Percentiles rank a stretch among this genome's conserved stretches.
These are phyloP conservation scores for Scomber japonicus DNA, from an alignment of 2,113 vertebrate genomes.

Conservation along the genomic window DNA sequence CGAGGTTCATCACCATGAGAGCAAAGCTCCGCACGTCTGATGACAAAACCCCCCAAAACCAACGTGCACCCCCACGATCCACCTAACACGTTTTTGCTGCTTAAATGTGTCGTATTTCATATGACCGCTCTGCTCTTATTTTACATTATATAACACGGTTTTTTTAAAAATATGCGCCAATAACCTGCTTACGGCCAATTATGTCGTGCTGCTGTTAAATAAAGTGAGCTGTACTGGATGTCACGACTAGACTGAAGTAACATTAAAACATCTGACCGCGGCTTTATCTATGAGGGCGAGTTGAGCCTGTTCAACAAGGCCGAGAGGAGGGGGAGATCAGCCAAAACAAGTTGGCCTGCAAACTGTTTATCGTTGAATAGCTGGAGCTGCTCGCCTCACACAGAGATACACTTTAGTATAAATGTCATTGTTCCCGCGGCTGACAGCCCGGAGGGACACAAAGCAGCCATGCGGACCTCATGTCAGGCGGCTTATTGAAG, in stretches of 20 bases:
- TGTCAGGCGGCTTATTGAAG: conserved; percentile 58
- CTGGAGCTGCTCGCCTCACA: background rate
- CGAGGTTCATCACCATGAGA: conserved; percentile 72
- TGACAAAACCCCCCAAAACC: conserved; percentile 18
- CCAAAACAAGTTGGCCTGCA: conserved; percentile 56
- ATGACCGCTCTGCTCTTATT: accelerated
- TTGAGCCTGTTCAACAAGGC: conserved; percentile 59
- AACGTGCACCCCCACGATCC: background rate
- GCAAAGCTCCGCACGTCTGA: background rate
- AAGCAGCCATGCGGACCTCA: conserved; percentile 73
- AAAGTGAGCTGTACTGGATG: background rate
- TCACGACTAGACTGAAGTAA: background rate
- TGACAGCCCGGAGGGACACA: conserved; percentile 26
- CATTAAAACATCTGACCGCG: background rate
- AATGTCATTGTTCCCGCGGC: background rate
- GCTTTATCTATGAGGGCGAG: background rate
- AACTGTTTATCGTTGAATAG: background rate
- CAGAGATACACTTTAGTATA: no score
- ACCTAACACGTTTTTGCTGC: no score
- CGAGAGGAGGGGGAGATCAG: conserved; percentile 22
- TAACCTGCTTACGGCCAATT: no score
- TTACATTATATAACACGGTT: no score
- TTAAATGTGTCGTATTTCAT: background rate
- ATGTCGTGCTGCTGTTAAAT: no score
- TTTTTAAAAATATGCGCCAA: background rate